A percentile compares a stretch with the other conserved stretches of the same genome.
phyloP scores from a whole-genome alignment of 2,797 vertebrate genomes.

The Harpagifer antarcticus region DNA sequence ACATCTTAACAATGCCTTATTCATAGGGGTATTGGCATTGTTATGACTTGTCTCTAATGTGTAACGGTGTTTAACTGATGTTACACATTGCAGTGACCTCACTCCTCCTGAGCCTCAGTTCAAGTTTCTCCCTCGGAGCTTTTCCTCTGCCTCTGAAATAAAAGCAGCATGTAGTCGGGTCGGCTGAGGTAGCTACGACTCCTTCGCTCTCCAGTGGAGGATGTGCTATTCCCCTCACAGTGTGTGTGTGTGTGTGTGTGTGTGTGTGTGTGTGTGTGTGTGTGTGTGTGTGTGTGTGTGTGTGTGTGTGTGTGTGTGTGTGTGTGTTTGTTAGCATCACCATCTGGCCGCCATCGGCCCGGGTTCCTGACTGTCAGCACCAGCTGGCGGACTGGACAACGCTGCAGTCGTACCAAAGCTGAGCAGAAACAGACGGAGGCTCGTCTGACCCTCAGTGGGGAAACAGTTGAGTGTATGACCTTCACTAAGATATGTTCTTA shows the following conservation, averaged over 20 bases:
- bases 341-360: conserved; percentile 77
- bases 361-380: conserved; percentile 61
- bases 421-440: conserved; percentile 49
- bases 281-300: conserved; percentile 24
- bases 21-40: not conserved
- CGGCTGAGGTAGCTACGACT: conserved; percentile 62
- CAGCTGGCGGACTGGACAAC: conserved; percentile 74
- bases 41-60: conserved; percentile 39
- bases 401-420: conserved; percentile 37
- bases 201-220: conserved; percentile 42
- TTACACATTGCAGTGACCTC: conserved; percentile 46
- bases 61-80: conserved; percentile 29
- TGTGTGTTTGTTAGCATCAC: conserved; percentile 30
- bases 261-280: conserved; percentile 18
- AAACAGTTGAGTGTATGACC: conserved; percentile 1
- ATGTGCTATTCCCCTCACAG: conserved; percentile 50
- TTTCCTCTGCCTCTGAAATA: conserved; percentile 55
- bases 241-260: conserved; percentile 28
- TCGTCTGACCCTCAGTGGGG: conserved; percentile 30
- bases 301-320: conserved; percentile 17
- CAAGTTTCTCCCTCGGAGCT: conserved; percentile 58
- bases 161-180: conserved; percentile 60
- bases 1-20: not conserved
- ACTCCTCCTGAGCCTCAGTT: conserved; percentile 40
- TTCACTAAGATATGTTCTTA: not conserved